A percentile compares a stretch with the other conserved stretches of the same genome.
Evolutionary conservation across 2,113 vertebrate species (phyloP).

Genomic region (Struthidea cinerea): DNA sequence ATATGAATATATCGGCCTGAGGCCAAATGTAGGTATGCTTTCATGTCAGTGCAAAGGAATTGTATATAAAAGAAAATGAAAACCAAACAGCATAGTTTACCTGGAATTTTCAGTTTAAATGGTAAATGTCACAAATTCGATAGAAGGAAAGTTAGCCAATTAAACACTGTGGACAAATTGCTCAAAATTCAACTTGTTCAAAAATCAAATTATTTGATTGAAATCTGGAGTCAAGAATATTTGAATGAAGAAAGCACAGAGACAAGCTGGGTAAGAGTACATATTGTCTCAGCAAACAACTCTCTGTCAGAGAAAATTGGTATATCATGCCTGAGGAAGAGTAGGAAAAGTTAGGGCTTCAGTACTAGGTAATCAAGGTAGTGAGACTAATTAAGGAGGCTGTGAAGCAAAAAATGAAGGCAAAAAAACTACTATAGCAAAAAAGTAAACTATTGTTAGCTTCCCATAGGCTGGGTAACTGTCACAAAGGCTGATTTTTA

Average conservation of each 20-base stretch:
- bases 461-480: neutral
- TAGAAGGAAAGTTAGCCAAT: neutral
- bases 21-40: neutral
- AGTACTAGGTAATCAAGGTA: neutral
- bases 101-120: neutral
- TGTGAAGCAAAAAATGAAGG: neutral
- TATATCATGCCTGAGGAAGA: neutral
- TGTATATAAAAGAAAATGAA: neutral
- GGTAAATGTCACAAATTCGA: neutral
- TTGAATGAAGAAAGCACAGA: neutral
- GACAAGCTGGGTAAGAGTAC: neutral
- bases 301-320: neutral
- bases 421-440: accelerated
- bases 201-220: neutral
- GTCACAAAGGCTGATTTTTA: neutral
- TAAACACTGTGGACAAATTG: neutral
- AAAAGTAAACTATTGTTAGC: neutral
- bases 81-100: neutral
- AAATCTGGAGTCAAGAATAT: neutral
- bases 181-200: neutral
- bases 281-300: neutral
- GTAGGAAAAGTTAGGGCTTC: neutral
- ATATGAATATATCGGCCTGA: neutral
- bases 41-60: neutral
- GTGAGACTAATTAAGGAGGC: neutral